phyloP scores from a whole-genome alignment of 2,113 vertebrate genomes.

The Neogale vison region DNA sequence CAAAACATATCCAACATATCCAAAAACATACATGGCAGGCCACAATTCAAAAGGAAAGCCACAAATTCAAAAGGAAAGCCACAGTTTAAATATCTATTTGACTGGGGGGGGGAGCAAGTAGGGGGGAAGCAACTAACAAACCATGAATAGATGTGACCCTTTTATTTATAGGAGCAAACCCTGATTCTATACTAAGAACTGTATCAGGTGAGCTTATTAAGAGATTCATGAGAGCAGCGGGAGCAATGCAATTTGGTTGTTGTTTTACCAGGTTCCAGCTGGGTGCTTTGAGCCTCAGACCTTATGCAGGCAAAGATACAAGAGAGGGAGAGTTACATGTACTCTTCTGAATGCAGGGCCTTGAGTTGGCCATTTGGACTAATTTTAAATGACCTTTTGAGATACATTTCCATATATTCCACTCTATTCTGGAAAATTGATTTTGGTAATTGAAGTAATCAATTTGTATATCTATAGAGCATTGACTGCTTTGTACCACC shows the following conservation, averaged over 20 bases:
- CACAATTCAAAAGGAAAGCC: neutral
- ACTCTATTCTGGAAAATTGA: conserved; percentile 30
- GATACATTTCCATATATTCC: conserved; percentile 40
- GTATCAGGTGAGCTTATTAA: neutral
- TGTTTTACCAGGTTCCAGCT: neutral
- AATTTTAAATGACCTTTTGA: conserved; percentile 55
- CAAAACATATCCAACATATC: neutral
- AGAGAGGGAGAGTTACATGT: neutral
- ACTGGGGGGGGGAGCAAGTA: neutral
- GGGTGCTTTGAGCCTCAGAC: neutral
- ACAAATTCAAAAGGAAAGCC: neutral
- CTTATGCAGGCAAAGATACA: neutral
- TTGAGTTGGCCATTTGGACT: neutral
- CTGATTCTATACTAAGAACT: neutral
- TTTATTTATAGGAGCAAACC: neutral
- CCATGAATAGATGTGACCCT: neutral
- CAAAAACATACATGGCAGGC: neutral
- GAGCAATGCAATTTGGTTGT: neutral
- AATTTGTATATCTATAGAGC: neutral
- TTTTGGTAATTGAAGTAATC: conserved; percentile 57
- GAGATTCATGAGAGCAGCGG: neutral
- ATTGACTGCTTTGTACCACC: neutral
- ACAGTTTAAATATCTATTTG: neutral
- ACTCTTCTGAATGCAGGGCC: neutral
- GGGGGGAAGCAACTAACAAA: neutral